These are phyloP conservation scores for Drosophila kuntzei DNA, from an alignment of 2,888 invertebrate genomes.

Conservation along the genomic window DNA sequence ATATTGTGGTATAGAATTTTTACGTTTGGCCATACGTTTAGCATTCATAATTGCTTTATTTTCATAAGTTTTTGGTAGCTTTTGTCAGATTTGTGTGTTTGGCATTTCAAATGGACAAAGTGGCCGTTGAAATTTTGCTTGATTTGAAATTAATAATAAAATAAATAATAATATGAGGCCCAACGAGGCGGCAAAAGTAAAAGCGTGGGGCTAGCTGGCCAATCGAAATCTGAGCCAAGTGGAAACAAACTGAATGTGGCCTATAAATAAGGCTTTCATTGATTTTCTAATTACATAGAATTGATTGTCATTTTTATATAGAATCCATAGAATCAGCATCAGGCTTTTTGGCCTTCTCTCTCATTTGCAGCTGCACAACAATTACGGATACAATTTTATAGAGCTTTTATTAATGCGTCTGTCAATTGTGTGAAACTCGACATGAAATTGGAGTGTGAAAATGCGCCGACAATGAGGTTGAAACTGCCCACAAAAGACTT, in stretches of 20 bases:
- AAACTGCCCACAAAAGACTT: constrained; percentile 56
- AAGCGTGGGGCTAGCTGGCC: constrained; percentile 45
- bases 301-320: constrained; percentile 30
- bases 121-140: constrained; percentile 57
- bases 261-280: constrained; percentile 50
- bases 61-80: constrained; percentile 57
- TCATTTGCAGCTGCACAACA: constrained; percentile 45
- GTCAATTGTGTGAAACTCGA: constrained; percentile 46
- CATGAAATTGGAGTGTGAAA: constrained; percentile 80
- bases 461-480: constrained; percentile 67
- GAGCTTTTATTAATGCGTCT: constrained; percentile 30
- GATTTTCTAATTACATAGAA: constrained; percentile 46
- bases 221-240: constrained; percentile 50
- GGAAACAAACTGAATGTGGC: constrained; percentile 48
- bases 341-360: constrained; percentile 28
- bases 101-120: constrained; percentile 68
- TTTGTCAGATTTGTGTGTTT: constrained; percentile 55
- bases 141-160: constrained; percentile 47
- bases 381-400: constrained; percentile 42
- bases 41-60: constrained; percentile 74
- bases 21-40: constrained; percentile 52
- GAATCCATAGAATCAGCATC: constrained; percentile 27
- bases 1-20: constrained; percentile 56
- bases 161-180: constrained; percentile 33
- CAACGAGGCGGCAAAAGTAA: constrained; percentile 61